Base-by-base conservation (phyloP, 2,113 vertebrate genomes). In the Trinectes maculatus region DNA sequence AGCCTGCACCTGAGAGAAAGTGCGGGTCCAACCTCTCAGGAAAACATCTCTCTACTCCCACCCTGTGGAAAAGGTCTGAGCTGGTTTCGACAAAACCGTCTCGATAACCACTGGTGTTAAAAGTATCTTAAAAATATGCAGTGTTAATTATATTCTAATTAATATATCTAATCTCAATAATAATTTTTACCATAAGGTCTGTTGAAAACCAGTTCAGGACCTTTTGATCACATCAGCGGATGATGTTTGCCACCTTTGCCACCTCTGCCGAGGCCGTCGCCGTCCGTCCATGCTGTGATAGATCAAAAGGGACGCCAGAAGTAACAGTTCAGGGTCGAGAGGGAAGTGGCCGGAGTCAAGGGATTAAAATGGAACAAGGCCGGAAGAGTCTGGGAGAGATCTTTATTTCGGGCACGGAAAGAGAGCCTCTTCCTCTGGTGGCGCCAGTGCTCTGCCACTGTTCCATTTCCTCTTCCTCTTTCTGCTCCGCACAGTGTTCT, bases 401-500 rank as follows among this genome's bases (percentile, higher is more conserved):
- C 79, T 89, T 88, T 89, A 89, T 92, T 89, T 85, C 77, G 84
- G 80, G 84, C 78, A 72, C 66, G 71, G 88, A 87, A 89, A 89
- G 69, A 86, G 65, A 86, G 80, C 80, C 82, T 85, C 85, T 87
- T 89, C 85, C 87, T 89, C 76, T 79, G 79, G 69, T 86, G 89
- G 90, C 79, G 88, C 74, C 87, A 84, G 82, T 28, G 73, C 69
- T 57, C 75, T 74, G 80, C 80, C 63, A 83, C 81, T 54, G 74
- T 87, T 91, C 85, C 76, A 86, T 87, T 85, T 89, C 82, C 89
- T 77, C 83, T 83, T 87, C 89, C 95, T 94, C 89, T 90, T 94
- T 79, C 87, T 90, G 91, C 85, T 79, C 74, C 33, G 46, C 65
- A 75, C 74, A 72, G 31, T 64, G 42, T 37, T 55, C 62, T 51